Conservation (phyloP, 2,113 vertebrate species). For the Suncus etruscus region DNA sequence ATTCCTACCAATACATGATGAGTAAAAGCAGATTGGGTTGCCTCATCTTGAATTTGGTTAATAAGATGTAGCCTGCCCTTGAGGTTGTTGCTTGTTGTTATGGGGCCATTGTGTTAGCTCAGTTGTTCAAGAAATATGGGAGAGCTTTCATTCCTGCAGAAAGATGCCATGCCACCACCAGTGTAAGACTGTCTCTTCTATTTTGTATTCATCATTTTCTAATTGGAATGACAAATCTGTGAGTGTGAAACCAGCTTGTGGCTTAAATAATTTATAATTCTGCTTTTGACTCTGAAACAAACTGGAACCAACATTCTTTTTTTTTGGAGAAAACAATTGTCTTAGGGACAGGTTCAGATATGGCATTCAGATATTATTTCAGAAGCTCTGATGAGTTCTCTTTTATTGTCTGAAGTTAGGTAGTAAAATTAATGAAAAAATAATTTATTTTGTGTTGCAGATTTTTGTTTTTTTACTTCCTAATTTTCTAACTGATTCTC, state of each 20-base stretch:
- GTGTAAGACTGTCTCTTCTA: constrained; percentile 74
- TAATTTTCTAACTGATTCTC: not conserved
- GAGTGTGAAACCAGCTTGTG: constrained; percentile 71
- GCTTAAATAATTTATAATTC: constrained; percentile 78
- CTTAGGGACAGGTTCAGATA: constrained; percentile 39
- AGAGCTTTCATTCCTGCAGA: constrained; percentile 74
- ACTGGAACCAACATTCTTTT: constrained; percentile 56
- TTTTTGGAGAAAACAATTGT: constrained; percentile 48
- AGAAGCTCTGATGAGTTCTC: constrained; percentile 51
- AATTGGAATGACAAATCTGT: constrained; percentile 81
- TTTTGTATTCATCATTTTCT: constrained; percentile 80
- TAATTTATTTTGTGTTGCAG: not conserved
- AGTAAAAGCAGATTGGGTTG: constrained; percentile 71
- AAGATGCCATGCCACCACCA: constrained; percentile 76
- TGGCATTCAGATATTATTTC: not conserved
- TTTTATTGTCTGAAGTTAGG: constrained; percentile 40
- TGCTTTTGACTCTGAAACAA: constrained; percentile 63
- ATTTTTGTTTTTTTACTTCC: constrained; percentile 54
- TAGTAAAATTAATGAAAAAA: constrained; percentile 66
- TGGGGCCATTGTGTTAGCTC: constrained; percentile 82
- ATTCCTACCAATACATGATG: constrained; percentile 73
- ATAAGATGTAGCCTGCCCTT: constrained; percentile 55
- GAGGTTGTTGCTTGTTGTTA: constrained; percentile 74
- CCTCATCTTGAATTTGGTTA: constrained; percentile 70
- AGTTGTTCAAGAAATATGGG: constrained; percentile 80